phyloP scores from a whole-genome alignment of 2,797 vertebrate genomes.

The Coendou prehensilis region DNA sequence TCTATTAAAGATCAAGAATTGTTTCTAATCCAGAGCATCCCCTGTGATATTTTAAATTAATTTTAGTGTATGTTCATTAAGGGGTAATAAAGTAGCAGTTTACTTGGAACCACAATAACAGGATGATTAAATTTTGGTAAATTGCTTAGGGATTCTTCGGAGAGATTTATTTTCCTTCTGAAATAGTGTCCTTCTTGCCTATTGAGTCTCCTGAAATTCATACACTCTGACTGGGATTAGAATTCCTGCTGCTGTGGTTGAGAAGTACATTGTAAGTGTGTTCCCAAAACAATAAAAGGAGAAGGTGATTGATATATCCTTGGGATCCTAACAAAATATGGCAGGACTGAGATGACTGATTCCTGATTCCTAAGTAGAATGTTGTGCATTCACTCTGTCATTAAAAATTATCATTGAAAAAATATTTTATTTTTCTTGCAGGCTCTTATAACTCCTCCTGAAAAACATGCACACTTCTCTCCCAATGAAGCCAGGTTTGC shows the following conservation, averaged over 20 bases:
- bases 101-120: constrained; percentile 71
- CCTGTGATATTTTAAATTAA: constrained; percentile 66
- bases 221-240: constrained; percentile 31
- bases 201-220: background rate
- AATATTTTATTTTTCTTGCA: constrained; percentile 78
- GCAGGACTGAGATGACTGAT: background rate
- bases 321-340: background rate
- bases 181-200: constrained; percentile 31
- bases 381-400: background rate
- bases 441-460: background rate
- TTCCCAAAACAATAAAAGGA: constrained; percentile 60
- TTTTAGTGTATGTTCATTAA: constrained; percentile 71
- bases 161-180: constrained; percentile 54
- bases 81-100: constrained; percentile 63
- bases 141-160: constrained; percentile 65
- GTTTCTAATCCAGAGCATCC: constrained; percentile 32
- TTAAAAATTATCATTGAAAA: constrained; percentile 77
- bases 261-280: background rate
- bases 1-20: constrained; percentile 63
- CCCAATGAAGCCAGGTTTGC: constrained; percentile 84
- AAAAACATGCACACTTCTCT: constrained; percentile 37
- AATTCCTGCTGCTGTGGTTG: background rate
- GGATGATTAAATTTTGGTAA: constrained; percentile 61
- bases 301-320: constrained; percentile 43
- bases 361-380: constrained; percentile 20